A percentile compares a stretch with the other conserved stretches of the same genome.
Evolutionary conservation across 2,797 vertebrate species (phyloP).

Genomic region (Capromys pilorides): DNA sequence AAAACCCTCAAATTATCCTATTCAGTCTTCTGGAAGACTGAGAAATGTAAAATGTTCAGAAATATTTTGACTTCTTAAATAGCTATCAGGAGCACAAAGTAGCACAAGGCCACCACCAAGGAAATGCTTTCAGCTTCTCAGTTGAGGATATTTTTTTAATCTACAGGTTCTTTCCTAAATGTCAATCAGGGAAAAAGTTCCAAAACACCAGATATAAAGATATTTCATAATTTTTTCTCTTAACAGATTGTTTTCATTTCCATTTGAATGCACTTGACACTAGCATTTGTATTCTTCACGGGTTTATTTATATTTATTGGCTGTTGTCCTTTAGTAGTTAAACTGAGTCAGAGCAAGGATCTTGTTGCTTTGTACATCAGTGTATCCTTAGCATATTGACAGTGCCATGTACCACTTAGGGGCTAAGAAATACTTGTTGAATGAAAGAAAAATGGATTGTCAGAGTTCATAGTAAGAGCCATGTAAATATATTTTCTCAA

Average conservation of each 20-base stretch:
- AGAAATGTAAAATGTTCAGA: background rate
- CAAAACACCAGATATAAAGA: background rate
- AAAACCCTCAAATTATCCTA: background rate
- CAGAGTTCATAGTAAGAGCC: background rate
- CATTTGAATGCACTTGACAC: background rate
- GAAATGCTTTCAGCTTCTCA: background rate
- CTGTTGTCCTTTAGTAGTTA: background rate
- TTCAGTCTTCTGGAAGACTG: conserved; percentile 11
- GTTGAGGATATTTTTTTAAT: background rate
- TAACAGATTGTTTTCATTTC: background rate
- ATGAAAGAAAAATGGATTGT: background rate
- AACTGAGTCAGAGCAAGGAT: background rate
- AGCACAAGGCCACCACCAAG: background rate
- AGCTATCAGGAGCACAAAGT: background rate
- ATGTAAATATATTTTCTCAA: background rate
- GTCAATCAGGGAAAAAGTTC: background rate
- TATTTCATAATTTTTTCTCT: background rate
- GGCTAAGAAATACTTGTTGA: background rate
- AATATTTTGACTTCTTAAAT: background rate
- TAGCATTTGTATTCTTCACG: background rate
- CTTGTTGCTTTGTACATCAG: background rate
- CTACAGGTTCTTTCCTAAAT: background rate
- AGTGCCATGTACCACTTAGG: background rate
- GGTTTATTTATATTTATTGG: background rate
- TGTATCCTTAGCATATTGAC: too few relatives aligned